Conservation (phyloP, 2,888 invertebrate genomes). For the Rutpela maculata region DNA sequence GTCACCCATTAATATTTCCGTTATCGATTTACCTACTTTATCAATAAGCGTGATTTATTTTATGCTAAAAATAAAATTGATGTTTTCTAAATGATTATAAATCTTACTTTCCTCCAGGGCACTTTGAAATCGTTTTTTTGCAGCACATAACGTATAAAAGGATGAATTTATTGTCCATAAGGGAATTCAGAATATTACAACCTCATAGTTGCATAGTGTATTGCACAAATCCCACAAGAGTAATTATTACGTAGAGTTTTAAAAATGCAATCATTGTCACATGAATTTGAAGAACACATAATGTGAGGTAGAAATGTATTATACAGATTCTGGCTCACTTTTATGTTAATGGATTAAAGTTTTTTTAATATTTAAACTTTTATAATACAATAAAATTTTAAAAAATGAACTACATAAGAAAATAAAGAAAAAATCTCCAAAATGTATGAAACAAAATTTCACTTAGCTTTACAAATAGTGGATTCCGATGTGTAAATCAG, state of each 20-base stretch:
- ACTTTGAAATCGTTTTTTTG: slow-evolving; percentile 31
- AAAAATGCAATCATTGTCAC: neutral
- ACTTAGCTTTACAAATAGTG: no score
- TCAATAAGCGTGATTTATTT: neutral
- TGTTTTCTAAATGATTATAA: slow-evolving; percentile 32
- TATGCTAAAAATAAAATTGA: slow-evolving; percentile 19
- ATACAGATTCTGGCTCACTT: no score
- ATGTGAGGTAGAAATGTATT: no score
- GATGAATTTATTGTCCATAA: slow-evolving; percentile 19
- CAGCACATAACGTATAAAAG: slow-evolving; percentile 26
- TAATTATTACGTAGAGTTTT: slow-evolving; percentile 23
- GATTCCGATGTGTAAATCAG: no score
- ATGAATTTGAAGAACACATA: neutral
- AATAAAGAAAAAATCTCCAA: no score
- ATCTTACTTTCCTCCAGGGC: slow-evolving; percentile 25
- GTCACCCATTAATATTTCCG: neutral
- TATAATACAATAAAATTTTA: no score
- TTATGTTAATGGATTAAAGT: no score
- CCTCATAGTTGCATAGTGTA: slow-evolving; percentile 24
- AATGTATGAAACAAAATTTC: no score
- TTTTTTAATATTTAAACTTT: no score
- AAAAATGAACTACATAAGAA: no score
- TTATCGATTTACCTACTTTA: neutral
- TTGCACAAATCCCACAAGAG: slow-evolving; percentile 26
- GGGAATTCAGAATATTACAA: slow-evolving; percentile 30